Conservation (phyloP, 37 sponge, comb jelly and placozoan genomes). For the Geodia barretti region DNA sequence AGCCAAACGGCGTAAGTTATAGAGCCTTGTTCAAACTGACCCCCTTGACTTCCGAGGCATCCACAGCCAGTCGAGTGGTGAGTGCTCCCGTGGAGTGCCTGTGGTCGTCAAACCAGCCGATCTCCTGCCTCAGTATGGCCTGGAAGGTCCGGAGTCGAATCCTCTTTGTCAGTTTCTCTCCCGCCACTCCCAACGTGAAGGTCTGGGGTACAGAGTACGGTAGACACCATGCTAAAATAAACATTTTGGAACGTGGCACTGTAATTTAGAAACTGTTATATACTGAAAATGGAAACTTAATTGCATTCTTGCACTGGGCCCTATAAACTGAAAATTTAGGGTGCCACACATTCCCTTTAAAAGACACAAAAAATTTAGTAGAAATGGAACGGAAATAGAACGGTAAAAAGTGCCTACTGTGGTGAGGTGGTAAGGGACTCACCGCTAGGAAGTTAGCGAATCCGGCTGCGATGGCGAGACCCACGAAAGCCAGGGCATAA, state of each 20-base stretch:
- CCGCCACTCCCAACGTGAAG: slow-evolving; percentile 60
- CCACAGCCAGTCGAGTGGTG: slow-evolving; percentile 80
- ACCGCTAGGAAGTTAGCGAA: slow-evolving; percentile 32
- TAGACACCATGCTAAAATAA: too few relatives aligned
- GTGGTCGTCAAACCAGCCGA: slow-evolving; percentile 81
- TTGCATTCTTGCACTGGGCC: too few relatives aligned
- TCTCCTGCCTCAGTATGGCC: slow-evolving; percentile 82
- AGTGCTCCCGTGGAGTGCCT: slow-evolving; percentile 79
- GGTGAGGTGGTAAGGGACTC: slow-evolving; percentile 3
- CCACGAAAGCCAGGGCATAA: slow-evolving; percentile 26
- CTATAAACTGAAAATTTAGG: too few relatives aligned
- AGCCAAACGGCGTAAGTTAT: not conserved
- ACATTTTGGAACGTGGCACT: too few relatives aligned
- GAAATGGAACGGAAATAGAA: not conserved
- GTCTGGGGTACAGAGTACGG: too few relatives aligned
- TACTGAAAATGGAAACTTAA: too few relatives aligned
- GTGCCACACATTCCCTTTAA: too few relatives aligned
- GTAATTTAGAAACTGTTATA: too few relatives aligned
- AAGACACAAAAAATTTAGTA: not conserved
- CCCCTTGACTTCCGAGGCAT: slow-evolving; percentile 91
- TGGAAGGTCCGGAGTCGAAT: slow-evolving; percentile 66
- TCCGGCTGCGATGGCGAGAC: slow-evolving; percentile 39
- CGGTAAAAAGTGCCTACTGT: not conserved
- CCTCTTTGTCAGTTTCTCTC: slow-evolving; percentile 79
- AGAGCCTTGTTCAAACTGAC: slow-evolving; percentile 35